Conservation (phyloP, 2,888 invertebrate genomes). For the Drosophila demipolita region DNA sequence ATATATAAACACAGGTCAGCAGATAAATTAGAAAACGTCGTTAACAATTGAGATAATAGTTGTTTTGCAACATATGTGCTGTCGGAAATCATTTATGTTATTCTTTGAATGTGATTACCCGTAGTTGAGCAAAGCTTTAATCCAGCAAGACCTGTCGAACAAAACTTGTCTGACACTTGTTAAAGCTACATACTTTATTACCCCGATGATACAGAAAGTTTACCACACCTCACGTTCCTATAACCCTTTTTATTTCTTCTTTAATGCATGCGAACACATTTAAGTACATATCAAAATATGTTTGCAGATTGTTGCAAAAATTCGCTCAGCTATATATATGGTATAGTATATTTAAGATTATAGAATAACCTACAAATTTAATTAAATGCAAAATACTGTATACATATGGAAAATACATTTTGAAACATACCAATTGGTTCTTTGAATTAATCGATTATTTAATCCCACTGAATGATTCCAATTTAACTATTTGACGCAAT, state of each 20-base stretch:
- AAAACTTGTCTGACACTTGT: background rate
- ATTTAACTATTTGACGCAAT: slow-evolving; percentile 12
- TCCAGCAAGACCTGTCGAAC: background rate
- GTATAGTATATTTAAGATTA: background rate
- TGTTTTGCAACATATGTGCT: background rate
- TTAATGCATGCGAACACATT: background rate
- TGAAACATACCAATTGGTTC: slow-evolving; percentile 1
- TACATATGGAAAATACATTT: slow-evolving; percentile 1
- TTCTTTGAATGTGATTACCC: background rate
- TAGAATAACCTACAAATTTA: slow-evolving; percentile 18
- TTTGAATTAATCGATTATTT: slow-evolving; percentile 4
- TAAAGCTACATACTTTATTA: background rate
- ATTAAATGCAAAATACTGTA: background rate
- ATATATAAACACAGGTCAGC: background rate
- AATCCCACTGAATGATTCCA: slow-evolving; percentile 8
- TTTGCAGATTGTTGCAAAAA: background rate
- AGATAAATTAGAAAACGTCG: background rate
- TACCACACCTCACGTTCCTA: background rate
- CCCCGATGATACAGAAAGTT: background rate
- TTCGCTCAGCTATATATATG: background rate
- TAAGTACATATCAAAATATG: background rate
- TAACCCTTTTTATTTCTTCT: background rate
- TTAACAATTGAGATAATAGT: background rate
- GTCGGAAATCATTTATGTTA: background rate
- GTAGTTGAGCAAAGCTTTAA: background rate